Evolutionary conservation across 2,113 vertebrate genomes (phyloP).

Genomic region (Lynx canadensis): DNA sequence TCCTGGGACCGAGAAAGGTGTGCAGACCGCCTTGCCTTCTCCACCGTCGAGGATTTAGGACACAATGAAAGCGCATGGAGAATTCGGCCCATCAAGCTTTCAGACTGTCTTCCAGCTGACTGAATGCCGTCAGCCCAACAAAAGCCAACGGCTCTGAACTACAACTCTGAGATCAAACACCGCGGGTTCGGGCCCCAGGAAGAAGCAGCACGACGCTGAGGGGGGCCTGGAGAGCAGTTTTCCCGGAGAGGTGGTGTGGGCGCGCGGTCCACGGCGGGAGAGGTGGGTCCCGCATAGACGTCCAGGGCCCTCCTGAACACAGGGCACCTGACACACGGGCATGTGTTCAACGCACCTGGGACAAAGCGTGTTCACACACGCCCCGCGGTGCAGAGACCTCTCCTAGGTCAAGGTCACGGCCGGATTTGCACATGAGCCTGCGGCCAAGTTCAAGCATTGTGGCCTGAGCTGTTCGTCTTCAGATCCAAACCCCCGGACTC

Average conservation of each 20-base stretch:
- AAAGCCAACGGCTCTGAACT: neutral
- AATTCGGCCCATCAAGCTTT: neutral
- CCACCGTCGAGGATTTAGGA: neutral
- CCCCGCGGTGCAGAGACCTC: fast-evolving
- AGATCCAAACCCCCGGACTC: fast-evolving
- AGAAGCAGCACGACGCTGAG: fast-evolving
- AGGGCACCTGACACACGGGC: fast-evolving
- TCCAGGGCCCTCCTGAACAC: fast-evolving
- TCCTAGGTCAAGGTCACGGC: neutral
- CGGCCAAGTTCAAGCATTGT: no score
- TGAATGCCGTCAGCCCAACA: neutral
- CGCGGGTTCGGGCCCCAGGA: fast-evolving
- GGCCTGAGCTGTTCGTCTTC: neutral
- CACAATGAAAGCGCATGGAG: fast-evolving
- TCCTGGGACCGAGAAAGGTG: neutral
- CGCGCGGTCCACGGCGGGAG: fast-evolving
- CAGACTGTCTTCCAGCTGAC: neutral
- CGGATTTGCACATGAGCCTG: fast-evolving
- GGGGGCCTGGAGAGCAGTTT: neutral
- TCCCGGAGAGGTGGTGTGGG: fast-evolving
- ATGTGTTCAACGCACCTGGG: fast-evolving
- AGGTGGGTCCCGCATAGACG: fast-evolving
- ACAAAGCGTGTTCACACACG: fast-evolving
- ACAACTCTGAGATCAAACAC: neutral
- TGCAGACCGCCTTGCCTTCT: fast-evolving